Conservation (phyloP, 2,888 invertebrate species). For the Microchrysa polita region DNA sequence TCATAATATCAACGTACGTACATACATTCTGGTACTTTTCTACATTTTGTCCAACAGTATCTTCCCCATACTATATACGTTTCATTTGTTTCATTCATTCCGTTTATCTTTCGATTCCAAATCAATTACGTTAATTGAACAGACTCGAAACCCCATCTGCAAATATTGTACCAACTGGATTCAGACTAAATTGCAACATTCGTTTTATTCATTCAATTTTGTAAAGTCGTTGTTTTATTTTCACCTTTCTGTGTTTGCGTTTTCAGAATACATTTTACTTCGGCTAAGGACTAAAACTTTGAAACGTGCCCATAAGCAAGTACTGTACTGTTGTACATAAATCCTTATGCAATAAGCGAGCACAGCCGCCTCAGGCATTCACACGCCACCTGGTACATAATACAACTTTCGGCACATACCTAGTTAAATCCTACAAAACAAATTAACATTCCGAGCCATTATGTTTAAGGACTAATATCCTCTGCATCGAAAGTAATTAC, state of each 20-base stretch:
- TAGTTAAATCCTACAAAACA: conserved; percentile 42
- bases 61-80: background rate
- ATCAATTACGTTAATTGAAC: conserved; percentile 30
- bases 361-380: background rate
- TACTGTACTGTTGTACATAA: background rate
- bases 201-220: conserved; percentile 2
- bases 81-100: no score
- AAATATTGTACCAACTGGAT: conserved; percentile 20
- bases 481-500: conserved; percentile 46
- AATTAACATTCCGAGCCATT: conserved; percentile 41
- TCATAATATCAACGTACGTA: no score
- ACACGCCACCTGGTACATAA: background rate
- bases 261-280: background rate
- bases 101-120: conserved; percentile 5
- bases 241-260: no score
- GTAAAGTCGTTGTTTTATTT: conserved; percentile 11
- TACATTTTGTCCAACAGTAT: no score
- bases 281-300: conserved; percentile 15
- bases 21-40: no score
- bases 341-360: background rate
- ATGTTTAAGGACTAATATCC: conserved; percentile 38
- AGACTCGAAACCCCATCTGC: conserved; percentile 28
- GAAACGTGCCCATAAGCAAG: conserved; percentile 24
- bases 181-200: conserved; percentile 26
- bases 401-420: conserved; percentile 40